Evolutionary conservation across 2,888 invertebrate species (phyloP).

Genomic region (Chaitophorus viminalis): DNA sequence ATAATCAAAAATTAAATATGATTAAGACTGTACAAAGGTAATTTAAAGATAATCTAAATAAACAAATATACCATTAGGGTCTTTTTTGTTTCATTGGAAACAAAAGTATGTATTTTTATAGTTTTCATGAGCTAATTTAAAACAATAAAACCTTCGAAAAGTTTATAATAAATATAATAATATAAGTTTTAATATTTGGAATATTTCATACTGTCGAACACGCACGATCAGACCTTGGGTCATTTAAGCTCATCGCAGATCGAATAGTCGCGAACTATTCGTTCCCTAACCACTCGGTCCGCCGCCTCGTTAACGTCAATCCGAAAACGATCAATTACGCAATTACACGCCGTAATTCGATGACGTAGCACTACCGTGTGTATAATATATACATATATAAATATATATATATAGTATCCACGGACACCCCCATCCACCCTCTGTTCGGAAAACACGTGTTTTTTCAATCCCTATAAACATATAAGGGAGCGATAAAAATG

Average conservation of each 20-base stretch:
- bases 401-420: neutral
- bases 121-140: too few species aligned
- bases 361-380: constrained; percentile 47
- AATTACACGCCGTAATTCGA: constrained; percentile 49
- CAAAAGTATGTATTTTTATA: too few species aligned
- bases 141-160: too few species aligned
- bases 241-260: neutral
- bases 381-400: neutral
- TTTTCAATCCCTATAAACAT: constrained; percentile 46
- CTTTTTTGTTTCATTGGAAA: too few species aligned
- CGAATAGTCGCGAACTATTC: neutral
- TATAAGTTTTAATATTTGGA: too few species aligned
- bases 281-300: constrained; percentile 4
- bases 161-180: too few species aligned
- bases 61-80: too few species aligned
- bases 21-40: too few species aligned
- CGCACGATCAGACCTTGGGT: neutral
- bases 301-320: constrained; percentile 59
- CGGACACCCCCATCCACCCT: constrained; percentile 28
- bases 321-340: constrained; percentile 61
- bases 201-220: neutral
- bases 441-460: constrained; percentile 45
- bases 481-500: constrained; percentile 44
- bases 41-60: too few species aligned
- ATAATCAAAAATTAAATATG: too few species aligned